Base-by-base conservation (phyloP, 2,888 invertebrate species). In the Agrotis clavis region DNA sequence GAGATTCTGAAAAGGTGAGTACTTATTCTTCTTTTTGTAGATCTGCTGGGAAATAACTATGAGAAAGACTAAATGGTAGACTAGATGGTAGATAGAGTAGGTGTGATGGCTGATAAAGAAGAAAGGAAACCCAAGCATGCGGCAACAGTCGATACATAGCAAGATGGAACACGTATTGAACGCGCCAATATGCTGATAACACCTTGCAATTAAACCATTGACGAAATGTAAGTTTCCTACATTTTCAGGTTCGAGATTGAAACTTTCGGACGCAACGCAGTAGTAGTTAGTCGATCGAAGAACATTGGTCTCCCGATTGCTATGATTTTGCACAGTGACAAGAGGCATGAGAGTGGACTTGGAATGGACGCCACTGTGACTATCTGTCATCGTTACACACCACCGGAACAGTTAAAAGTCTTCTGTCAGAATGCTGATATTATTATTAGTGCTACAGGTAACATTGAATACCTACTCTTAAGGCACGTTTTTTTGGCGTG, bases 291-390 rank as follows among this genome's bases (percentile, higher is more conserved):
- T 2, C 97, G 99, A 67, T 99, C 99, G 0, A 99, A 99, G 93
- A 98, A 99, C 92, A 99, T 99, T 30, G 98, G 99, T 0, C 97
- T 99, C 95, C 99, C 99, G 0, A 98, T 99, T 72, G 98, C 98
- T 1, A 97, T 99, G 96, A 95, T 99, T 86, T 93, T 99, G 64
- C 98, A 98, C 90, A 97, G 98, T 2, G 98, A 98, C 93, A 97
- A 97, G 48, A 92, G 92, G 5, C 97, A 97, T 89, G 98, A 98
- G 90, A 97, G 97, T 54, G 94, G 96, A 0, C 94, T 97, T 61
- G 98, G 97, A 0, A 96, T 98, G 96, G 99, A 99, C 90, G 98
- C 98, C 19, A 99, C 99, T 0, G 98, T 98, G 0, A 98, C 98
- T 1, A 97, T 99, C 79, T 99, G 99, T 89, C 99, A 99, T 92